A percentile compares a stretch with the other conserved stretches of the same genome.
Conservation (phyloP, 1,140 invertebrate species). For the Berghia stephanieae region DNA sequence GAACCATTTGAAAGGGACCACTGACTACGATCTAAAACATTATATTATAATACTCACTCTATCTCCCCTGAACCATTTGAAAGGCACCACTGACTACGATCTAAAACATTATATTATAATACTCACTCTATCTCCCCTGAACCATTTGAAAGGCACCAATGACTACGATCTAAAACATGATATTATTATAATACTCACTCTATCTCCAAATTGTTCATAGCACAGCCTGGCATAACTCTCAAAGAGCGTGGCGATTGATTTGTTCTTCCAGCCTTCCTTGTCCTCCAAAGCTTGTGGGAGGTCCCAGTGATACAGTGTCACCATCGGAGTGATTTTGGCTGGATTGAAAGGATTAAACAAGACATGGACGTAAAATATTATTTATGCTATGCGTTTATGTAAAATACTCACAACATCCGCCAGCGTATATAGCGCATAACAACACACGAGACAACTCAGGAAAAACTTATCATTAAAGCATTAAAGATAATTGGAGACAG, state of each 20-base stretch:
- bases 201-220: slow-evolving; percentile 61
- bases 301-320: slow-evolving; percentile 72
- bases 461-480: no score
- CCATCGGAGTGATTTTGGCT: slow-evolving; percentile 59
- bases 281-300: slow-evolving; percentile 57
- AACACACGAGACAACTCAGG: no score
- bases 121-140: no score
- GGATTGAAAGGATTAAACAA: not conserved
- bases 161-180: slow-evolving; percentile 68
- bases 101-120: no score
- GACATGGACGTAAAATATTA: not conserved
- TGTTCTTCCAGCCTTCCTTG: slow-evolving; percentile 69
- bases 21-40: no score
- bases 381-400: no score
- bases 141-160: slow-evolving; percentile 68
- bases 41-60: no score
- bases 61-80: no score
- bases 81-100: no score
- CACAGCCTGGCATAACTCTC: slow-evolving; percentile 63
- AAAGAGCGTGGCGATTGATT: slow-evolving; percentile 69
- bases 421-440: no score
- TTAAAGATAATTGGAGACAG: no score
- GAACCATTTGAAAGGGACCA: no score
- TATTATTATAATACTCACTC: slow-evolving; percentile 51
- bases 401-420: not conserved